Evolutionary conservation across 2,888 invertebrate genomes (phyloP).

Genomic region (Steinernema hermaphroditum): DNA sequence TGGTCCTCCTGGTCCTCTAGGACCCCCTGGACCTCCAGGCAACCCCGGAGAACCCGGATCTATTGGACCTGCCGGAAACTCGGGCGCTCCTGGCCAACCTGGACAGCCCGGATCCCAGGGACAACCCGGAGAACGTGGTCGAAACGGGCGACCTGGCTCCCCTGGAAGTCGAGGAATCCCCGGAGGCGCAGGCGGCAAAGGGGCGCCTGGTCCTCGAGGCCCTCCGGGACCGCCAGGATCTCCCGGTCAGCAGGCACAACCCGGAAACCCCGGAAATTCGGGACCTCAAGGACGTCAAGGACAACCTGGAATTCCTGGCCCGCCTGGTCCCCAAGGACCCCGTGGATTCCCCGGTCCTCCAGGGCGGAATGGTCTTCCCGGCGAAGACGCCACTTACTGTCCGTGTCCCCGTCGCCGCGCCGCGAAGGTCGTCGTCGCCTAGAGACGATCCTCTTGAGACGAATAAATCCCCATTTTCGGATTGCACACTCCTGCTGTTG

Average conservation of each 20-base stretch:
- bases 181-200: not conserved
- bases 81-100: not conserved
- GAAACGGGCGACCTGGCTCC: not conserved
- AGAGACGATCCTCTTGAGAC: not conserved
- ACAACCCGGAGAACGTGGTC: not conserved
- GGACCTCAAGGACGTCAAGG: constrained; percentile 11
- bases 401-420: constrained; percentile 16
- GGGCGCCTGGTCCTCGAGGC: constrained; percentile 5
- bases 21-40: not conserved
- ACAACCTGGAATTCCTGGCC: not conserved
- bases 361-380: not conserved
- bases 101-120: not conserved
- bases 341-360: not conserved
- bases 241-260: constrained; percentile 6
- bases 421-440: not conserved
- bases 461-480: constrained; percentile 12
- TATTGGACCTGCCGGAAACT: not conserved
- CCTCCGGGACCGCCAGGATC: constrained; percentile 12
- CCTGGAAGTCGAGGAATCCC: not conserved
- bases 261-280: constrained; percentile 1
- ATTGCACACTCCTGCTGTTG: not conserved
- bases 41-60: not conserved
- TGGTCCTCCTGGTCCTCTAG: constrained; percentile 18
- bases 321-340: not conserved
- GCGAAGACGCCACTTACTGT: constrained; percentile 22